Evolutionary conservation across 2,113 vertebrate species (phyloP).

Genomic region (Phyllostomus hastatus): DNA sequence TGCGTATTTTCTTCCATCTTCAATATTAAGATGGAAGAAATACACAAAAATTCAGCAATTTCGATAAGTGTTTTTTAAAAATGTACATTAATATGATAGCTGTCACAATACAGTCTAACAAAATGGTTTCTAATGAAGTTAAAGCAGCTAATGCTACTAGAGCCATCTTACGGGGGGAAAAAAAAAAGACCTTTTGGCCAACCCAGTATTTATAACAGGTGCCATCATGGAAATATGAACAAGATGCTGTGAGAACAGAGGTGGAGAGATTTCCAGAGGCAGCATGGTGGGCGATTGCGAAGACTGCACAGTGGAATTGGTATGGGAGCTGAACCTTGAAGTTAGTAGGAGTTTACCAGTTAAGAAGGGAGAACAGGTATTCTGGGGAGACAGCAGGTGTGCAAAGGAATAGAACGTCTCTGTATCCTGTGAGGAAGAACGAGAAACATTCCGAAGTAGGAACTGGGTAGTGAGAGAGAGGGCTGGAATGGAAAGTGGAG

Average conservation of each 20-base stretch:
- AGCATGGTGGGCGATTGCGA: not conserved
- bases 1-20: too few species aligned
- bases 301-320: not conserved
- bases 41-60: too few species aligned
- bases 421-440: not conserved
- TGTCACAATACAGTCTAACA: too few species aligned
- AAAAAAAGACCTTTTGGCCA: too few species aligned
- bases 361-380: not conserved
- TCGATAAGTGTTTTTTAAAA: too few species aligned
- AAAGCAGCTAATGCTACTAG: too few species aligned
- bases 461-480: not conserved
- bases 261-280: not conserved
- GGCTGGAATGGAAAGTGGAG: not conserved
- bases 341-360: not conserved
- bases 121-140: too few species aligned
- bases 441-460: not conserved
- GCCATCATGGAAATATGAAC: not conserved
- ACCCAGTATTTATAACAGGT: not conserved
- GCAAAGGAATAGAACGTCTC: not conserved
- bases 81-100: too few species aligned
- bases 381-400: not conserved
- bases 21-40: too few species aligned
- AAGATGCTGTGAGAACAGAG: not conserved
- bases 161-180: too few species aligned
- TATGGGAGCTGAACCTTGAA: conserved; percentile 12